Evolutionary conservation across 1,140 invertebrate species (phyloP).

Genomic region (Solenopsis invicta): DNA sequence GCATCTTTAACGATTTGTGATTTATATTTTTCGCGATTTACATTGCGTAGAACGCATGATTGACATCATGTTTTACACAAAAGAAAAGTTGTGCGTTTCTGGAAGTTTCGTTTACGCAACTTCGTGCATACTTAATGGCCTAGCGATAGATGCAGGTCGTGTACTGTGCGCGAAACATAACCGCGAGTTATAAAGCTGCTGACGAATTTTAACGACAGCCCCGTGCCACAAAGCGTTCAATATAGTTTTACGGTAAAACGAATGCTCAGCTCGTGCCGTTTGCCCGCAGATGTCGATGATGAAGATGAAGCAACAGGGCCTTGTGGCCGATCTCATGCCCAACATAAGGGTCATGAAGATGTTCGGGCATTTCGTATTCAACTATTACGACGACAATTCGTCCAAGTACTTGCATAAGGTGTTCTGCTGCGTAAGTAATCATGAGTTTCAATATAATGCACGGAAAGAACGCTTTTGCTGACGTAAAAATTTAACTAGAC

Average conservation of each 20-base stretch:
- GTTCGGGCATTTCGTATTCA: constrained; percentile 92
- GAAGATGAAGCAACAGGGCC: constrained; percentile 89
- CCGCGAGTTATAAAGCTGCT: background rate
- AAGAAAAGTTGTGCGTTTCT: background rate
- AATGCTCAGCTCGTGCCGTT: background rate
- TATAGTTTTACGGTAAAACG: background rate
- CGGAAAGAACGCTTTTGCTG: background rate
- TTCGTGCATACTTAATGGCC: background rate
- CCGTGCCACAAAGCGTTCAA: background rate
- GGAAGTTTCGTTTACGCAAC: constrained; percentile 1
- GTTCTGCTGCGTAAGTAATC: constrained; percentile 83
- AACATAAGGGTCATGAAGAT: constrained; percentile 93
- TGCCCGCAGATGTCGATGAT: constrained; percentile 88
- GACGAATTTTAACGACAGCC: constrained; percentile 6
- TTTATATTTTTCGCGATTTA: background rate
- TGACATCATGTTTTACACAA: background rate
- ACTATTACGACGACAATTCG: constrained; percentile 89
- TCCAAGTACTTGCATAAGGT: constrained; percentile 83
- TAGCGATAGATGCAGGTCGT: background rate
- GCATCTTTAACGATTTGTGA: background rate
- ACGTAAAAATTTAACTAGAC: too few species aligned
- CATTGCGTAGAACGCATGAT: background rate
- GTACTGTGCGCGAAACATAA: background rate
- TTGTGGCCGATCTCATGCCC: constrained; percentile 93
- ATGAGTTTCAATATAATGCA: background rate